Evolutionary conservation across 2,113 vertebrate species (phyloP).

Genomic region (Thalassoma bifasciatum): DNA sequence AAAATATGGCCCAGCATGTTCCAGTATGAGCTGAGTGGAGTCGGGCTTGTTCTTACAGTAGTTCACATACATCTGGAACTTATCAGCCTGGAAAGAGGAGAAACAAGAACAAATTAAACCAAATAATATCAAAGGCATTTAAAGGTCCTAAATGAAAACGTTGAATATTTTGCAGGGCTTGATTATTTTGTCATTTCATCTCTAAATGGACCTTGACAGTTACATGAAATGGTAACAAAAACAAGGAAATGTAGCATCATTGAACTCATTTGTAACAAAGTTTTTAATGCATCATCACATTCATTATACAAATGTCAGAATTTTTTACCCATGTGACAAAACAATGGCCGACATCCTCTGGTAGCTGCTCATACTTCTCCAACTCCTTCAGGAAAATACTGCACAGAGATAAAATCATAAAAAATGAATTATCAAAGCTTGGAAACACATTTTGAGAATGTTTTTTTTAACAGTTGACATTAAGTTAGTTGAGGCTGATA

Average conservation of each 20-base stretch:
- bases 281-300: too few species aligned
- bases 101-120: conserved; percentile 7
- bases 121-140: background rate
- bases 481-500: background rate
- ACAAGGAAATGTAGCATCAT: too few species aligned
- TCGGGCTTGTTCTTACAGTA: conserved; percentile 99
- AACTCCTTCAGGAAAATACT: conserved; percentile 97
- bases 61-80: conserved; percentile 99
- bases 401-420: conserved; percentile 24
- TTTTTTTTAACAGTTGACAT: background rate
- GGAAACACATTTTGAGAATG: background rate
- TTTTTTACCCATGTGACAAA: conserved; percentile 96
- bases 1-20: conserved; percentile 96
- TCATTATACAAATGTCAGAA: background rate
- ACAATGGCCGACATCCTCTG: conserved; percentile 98
- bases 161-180: background rate
- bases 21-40: conserved; percentile 97
- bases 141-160: background rate
- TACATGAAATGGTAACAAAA: too few species aligned
- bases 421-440: background rate
- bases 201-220: too few species aligned
- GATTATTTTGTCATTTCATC: too few species aligned
- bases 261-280: too few species aligned
- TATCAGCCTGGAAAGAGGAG: conserved; percentile 89
- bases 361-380: conserved; percentile 98